Evolutionary conservation across 2,113 vertebrate species (phyloP).

Genomic region (Haemorhous mexicanus): DNA sequence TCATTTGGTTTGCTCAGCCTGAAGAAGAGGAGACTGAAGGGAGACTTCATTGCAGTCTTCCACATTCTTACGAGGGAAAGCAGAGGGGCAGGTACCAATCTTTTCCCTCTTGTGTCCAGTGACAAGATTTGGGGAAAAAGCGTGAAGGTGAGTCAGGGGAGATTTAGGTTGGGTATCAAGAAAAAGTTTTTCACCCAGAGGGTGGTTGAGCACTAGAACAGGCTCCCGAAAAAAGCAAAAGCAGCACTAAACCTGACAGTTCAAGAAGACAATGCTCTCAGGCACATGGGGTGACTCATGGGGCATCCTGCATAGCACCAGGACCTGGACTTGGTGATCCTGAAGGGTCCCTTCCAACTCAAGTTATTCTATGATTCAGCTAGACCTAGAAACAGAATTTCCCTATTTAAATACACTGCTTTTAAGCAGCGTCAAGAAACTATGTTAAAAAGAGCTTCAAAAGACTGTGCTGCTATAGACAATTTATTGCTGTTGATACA

Average conservation of each 20-base stretch:
- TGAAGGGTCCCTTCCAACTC: not conserved
- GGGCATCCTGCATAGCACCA: accelerated
- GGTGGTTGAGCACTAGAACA: not conserved
- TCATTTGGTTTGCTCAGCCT: not conserved
- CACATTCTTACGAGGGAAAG: not conserved
- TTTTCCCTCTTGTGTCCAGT: not conserved
- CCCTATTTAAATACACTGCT: not conserved
- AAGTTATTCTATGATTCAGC: not conserved
- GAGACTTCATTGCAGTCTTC: not conserved
- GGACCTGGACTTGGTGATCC: not conserved
- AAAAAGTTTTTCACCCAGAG: not conserved
- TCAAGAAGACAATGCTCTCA: not conserved
- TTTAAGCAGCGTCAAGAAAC: not conserved
- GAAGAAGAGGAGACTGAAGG: not conserved
- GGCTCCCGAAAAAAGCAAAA: not conserved
- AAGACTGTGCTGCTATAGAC: not conserved
- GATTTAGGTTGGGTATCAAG: not conserved
- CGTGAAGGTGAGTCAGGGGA: not conserved
- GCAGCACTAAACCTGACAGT: not conserved
- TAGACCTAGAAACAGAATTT: not conserved
- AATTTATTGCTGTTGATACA: not conserved
- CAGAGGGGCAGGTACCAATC: accelerated
- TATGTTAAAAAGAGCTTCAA: not conserved
- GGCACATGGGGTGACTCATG: not conserved
- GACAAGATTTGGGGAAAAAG: not conserved